A percentile compares a stretch with the other conserved stretches of the same genome.
Evolutionary conservation across 2,888 invertebrate species (phyloP).

Genomic region (Chymomyza caudatula): DNA sequence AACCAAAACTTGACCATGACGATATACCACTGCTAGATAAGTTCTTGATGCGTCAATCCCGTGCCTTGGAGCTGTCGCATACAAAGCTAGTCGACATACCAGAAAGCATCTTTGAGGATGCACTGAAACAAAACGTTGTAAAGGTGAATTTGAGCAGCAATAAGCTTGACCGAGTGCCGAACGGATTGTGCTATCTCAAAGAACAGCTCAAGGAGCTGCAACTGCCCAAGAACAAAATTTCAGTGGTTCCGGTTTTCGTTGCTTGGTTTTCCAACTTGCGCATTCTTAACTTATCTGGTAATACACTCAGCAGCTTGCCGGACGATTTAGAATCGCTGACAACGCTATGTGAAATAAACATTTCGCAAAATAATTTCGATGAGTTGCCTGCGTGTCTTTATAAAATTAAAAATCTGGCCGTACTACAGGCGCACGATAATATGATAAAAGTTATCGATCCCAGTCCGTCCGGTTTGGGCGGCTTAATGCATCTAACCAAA

Average conservation of each 20-base stretch:
- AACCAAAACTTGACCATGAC: neutral
- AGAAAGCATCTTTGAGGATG: slow-evolving; percentile 35
- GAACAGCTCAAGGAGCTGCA: slow-evolving; percentile 82
- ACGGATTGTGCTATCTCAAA: slow-evolving; percentile 77
- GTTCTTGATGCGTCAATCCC: slow-evolving; percentile 48
- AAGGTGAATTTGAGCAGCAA: slow-evolving; percentile 42
- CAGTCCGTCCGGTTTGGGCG: slow-evolving; percentile 80
- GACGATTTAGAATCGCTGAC: slow-evolving; percentile 83
- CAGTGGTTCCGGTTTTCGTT: slow-evolving; percentile 82
- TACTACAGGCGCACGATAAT: slow-evolving; percentile 86
- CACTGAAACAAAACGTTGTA: slow-evolving; percentile 44
- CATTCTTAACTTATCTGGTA: slow-evolving; percentile 83
- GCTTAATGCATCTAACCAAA: slow-evolving; percentile 81
- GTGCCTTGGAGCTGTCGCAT: slow-evolving; percentile 14
- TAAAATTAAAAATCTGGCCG: slow-evolving; percentile 86
- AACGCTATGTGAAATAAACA: slow-evolving; percentile 84
- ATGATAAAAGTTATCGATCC: slow-evolving; percentile 83
- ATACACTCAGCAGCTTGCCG: slow-evolving; percentile 83
- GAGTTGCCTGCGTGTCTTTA: slow-evolving; percentile 85
- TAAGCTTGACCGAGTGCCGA: slow-evolving; percentile 32
- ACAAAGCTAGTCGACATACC: slow-evolving; percentile 35
- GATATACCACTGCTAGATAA: slow-evolving; percentile 39
- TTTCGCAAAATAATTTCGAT: slow-evolving; percentile 85
- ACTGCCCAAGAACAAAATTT: slow-evolving; percentile 83
- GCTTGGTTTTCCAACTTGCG: slow-evolving; percentile 81